Evolutionary conservation across 2,888 invertebrate genomes (phyloP).

Genomic region (Azorinus chamasolen): DNA sequence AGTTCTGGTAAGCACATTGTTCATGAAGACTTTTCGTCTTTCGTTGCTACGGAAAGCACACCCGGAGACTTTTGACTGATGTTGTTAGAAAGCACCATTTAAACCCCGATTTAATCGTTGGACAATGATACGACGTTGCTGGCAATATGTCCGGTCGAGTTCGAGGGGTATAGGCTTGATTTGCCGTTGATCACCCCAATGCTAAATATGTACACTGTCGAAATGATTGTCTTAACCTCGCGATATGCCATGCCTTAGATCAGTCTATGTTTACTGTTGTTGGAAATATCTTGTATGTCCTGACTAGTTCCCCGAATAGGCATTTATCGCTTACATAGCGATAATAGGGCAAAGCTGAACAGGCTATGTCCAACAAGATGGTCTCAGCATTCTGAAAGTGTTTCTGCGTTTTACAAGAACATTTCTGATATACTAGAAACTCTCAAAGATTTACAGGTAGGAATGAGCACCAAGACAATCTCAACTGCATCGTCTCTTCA

Average conservation of each 20-base stretch:
- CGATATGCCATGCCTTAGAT: too few species aligned
- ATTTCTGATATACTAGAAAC: neutral
- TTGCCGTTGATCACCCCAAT: conserved; percentile 6
- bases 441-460: too few species aligned
- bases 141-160: conserved; percentile 25
- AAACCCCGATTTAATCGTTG: conserved; percentile 16
- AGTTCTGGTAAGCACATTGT: conserved; percentile 3
- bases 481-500: conserved; percentile 13
- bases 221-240: conserved; percentile 23
- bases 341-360: neutral
- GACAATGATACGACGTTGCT: conserved; percentile 30
- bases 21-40: conserved; percentile 19
- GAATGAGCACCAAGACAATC: too few species aligned
- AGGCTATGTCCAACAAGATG: conserved; percentile 17
- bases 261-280: too few species aligned
- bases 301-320: conserved; percentile 16
- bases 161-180: conserved; percentile 24
- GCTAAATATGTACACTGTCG: conserved; percentile 20
- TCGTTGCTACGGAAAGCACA: conserved; percentile 18
- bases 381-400: too few species aligned
- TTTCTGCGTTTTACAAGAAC: neutral
- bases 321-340: neutral
- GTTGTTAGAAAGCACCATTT: conserved; percentile 19
- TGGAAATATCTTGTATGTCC: conserved; percentile 15
- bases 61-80: neutral